Base-by-base conservation (phyloP, 2,888 invertebrate species). In the Abrostola triplasia region DNA sequence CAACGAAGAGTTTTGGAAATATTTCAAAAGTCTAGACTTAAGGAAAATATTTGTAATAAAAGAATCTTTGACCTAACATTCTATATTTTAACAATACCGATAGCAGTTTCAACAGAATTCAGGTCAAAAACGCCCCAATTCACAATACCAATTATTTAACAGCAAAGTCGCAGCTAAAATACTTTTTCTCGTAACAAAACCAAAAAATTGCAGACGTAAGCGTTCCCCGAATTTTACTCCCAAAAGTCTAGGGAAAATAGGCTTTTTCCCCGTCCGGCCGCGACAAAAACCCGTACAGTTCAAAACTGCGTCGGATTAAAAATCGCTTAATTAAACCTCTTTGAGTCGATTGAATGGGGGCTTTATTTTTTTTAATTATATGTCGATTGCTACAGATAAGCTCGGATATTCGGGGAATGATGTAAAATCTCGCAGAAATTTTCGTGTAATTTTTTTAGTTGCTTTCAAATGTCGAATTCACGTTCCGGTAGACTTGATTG, bases 311-410 rank as follows among this genome's bases (percentile, higher is more conserved):
- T 49, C 49, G 49, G 24, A 12, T 55, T 4, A 35, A 52, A 61
- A 7, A n/a, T 9, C n/a, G 63, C 42, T 74, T 64, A 57, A 74
- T 71, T 71, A 42, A 53, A 69, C 47, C 37, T 35, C 41, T 71
- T 56, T 59, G 48, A 40, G 36, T 51, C 49, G 37, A 74, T 69
- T 63, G 52, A 63, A 71, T 44, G 13, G 5, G 44, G 40, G 12
- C 11, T 55, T 73, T 52, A 58, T 47, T 51, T 54, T 54, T n/a
- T 40, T 7, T 6, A 37, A 40, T 12, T 13, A 24, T 50, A 8
- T n/a, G 12, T 57, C 49, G 9, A 6, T n/a, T 12, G 10, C 12
- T 47, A 0, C 12, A 12, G 6, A 44, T 40, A 12, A 54, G 53
- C 53, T 12, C 37, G 47, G 24, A 47, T 5, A 44, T 13, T 47